Conservation (phyloP, 2,888 invertebrate genomes). For the Hymenopus coronatus region DNA sequence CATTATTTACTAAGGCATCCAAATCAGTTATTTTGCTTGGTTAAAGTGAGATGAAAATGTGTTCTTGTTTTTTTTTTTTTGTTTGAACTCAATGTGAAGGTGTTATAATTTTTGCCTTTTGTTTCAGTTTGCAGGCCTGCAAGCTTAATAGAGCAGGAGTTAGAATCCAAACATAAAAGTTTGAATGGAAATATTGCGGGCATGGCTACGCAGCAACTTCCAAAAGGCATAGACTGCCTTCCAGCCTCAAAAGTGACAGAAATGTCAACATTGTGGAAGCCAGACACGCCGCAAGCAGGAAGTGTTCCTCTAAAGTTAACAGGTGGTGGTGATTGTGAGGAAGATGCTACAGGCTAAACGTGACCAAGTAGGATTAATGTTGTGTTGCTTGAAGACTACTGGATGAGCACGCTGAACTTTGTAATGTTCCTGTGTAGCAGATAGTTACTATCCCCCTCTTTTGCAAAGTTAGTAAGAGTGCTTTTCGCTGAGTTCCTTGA, state of each 20-base stretch:
- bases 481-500: background rate
- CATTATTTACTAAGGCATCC: no score
- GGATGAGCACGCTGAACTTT: background rate
- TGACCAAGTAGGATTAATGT: background rate
- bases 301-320: slow-evolving; percentile 1
- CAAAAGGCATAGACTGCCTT: slow-evolving; percentile 3
- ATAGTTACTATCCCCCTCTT: background rate
- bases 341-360: background rate
- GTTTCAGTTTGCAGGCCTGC: background rate
- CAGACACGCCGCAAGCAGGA: background rate
- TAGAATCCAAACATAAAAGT: background rate
- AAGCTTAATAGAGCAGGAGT: background rate
- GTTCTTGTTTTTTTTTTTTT: no score
- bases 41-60: background rate
- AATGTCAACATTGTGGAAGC: background rate
- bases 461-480: background rate
- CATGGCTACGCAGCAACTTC: slow-evolving; percentile 2
- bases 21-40: background rate
- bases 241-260: background rate
- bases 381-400: background rate
- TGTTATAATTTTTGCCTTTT: background rate
- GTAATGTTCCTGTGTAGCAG: background rate
- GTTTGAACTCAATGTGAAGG: no score
- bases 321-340: background rate
- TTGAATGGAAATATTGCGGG: background rate